Percentiles rank a stretch among this genome's conserved stretches.
phyloP scores from a whole-genome alignment of 2,113 vertebrate genomes.

The Aythya baeri region DNA sequence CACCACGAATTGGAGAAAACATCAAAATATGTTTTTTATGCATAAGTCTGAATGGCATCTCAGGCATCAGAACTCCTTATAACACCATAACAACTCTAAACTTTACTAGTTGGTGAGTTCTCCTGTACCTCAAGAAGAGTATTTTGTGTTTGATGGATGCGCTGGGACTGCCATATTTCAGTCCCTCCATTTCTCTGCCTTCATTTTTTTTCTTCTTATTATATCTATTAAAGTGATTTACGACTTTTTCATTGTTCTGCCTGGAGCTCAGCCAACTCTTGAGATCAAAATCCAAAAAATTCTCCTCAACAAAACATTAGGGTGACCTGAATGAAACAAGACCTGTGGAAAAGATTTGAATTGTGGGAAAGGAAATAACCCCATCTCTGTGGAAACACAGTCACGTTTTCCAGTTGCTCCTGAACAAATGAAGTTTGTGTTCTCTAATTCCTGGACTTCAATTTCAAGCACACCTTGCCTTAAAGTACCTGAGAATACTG shows the following conservation, averaged over 20 bases:
- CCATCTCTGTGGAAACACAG: conserved; percentile 51
- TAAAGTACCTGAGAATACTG: not conserved
- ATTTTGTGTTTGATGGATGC: conserved; percentile 44
- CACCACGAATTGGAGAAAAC: not conserved
- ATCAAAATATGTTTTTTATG: rapidly evolving
- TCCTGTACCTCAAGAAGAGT: not conserved
- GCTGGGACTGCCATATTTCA: conserved; percentile 51
- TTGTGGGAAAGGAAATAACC: conserved; percentile 74
- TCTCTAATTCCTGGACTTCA: conserved; percentile 46
- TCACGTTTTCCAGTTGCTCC: conserved; percentile 58
- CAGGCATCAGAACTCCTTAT: not conserved
- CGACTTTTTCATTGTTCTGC: conserved; percentile 72
- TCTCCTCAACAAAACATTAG: conserved; percentile 37
- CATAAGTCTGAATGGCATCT: not conserved
- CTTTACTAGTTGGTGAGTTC: not conserved
- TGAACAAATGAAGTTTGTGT: conserved; percentile 72
- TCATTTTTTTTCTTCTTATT: not conserved
- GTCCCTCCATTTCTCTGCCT: conserved; percentile 48
- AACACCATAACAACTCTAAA: not conserved
- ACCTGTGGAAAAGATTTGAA: conserved; percentile 67
- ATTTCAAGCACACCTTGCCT: conserved; percentile 32
- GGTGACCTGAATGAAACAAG: conserved; percentile 68
- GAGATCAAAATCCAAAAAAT: conserved; percentile 58
- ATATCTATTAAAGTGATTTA: conserved; percentile 73
- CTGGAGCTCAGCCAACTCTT: conserved; percentile 69